Conservation (phyloP, 1,140 invertebrate species). For the Oreohelix idahoensis region DNA sequence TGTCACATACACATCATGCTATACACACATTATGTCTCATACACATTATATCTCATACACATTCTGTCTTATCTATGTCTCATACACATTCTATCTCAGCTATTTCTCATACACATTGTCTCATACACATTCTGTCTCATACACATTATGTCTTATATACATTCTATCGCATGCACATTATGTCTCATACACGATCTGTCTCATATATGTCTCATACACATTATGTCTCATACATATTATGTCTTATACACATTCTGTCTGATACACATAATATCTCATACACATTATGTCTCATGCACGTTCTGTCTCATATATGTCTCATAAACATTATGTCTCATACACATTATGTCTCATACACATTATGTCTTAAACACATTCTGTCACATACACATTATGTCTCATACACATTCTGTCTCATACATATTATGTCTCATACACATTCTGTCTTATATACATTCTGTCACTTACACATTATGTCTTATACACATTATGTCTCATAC, state of each 20-base stretch:
- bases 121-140: no score
- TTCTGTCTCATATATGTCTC: background rate
- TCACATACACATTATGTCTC: background rate
- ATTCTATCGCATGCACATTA: background rate
- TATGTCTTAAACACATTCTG: background rate
- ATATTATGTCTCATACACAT: background rate
- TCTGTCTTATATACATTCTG: no score
- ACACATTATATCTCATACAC: background rate
- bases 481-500: background rate
- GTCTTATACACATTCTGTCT: no score
- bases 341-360: no score
- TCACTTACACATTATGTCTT: no score
- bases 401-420: background rate
- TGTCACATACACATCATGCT: no score
- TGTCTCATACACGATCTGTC: background rate
- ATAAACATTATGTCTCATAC: background rate
- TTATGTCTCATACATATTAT: no score
- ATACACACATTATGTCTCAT: background rate
- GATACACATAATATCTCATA: background rate
- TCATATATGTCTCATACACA: background rate
- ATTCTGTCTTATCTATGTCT: background rate
- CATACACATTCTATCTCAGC: background rate
- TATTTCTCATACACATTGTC: no score
- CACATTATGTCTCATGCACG: background rate
- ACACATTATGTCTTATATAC: no score